Evolutionary conservation across 2,888 invertebrate genomes (phyloP), one percentile per base, ranked within the genome.

Genomic region (Druceiella hillmani): DNA sequence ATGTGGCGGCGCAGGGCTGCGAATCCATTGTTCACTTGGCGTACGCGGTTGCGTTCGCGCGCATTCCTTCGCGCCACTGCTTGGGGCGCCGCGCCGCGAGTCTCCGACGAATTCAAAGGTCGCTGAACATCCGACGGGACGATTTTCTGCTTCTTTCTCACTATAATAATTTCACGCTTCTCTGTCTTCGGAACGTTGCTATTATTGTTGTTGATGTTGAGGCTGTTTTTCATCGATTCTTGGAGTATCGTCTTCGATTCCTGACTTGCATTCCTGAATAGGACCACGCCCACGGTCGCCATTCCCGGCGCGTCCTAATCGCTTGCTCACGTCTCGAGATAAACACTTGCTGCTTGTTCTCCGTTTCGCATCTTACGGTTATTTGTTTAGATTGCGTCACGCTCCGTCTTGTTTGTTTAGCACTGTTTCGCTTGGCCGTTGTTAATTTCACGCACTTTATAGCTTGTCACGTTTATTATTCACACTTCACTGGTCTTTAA

Each of bases 11-110:
- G 75, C 2, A 92, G 65, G n/a, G 85, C 84, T 0, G 89, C 87
- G 59, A 91, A 92, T 11, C 91, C 92, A 54, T 89, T 87, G 64
- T 91, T 91, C 15, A 91, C 90, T 75, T 91, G 90, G 51, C 91
- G 88, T 6, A 93, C 93, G 42, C 94, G 77, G 64, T 93, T 93
- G 12, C 94, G 71, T 74, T 94, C 94, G 35, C 94, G 78, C 44
- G 92, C 93, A 67, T 94, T 95, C 55, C 94, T 71, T 28, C 92
- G 72, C 0, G 90, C 90, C 4, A 91, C 90, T 1, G 91, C 85
- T 13, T 87, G 77, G 1, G 86, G 87, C 33, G 83, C 82, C 3
- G 86, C 81, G 40, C 80, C 62, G 4, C 68, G 66, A 40, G 65
- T 61, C 37, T 53, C 59, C 15, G 64, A 59, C 38, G 62, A 59